Evolutionary conservation across 1,140 invertebrate genomes (phyloP).

Genomic region (Tigriopus japonicus): DNA sequence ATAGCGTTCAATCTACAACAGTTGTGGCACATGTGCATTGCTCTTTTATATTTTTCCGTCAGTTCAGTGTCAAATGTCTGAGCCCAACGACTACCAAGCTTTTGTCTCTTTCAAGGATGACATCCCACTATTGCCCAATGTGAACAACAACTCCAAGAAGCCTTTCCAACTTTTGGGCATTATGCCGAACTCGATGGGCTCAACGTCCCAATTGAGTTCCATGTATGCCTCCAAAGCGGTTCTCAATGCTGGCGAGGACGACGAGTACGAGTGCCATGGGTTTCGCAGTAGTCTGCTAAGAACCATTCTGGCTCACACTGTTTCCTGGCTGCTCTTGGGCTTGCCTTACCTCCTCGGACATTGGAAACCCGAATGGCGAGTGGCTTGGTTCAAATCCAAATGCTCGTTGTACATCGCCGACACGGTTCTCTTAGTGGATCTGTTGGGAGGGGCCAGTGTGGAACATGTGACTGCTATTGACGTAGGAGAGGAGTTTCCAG

Average conservation of each 20-base stretch:
- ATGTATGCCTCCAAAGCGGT: neutral
- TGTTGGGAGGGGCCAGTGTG: conserved; percentile 19
- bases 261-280: conserved; percentile 10
- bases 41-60: no score
- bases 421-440: conserved; percentile 19
- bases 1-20: no score
- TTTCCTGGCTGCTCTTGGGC: conserved; percentile 19
- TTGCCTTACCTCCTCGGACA: conserved; percentile 20
- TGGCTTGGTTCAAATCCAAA: conserved; percentile 18
- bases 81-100: no score
- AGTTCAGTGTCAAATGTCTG: no score
- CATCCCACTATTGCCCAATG: no score
- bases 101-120: no score
- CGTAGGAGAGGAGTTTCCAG: conserved; percentile 18
- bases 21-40: no score
- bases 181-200: no score
- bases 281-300: conserved; percentile 16
- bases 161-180: no score
- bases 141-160: no score
- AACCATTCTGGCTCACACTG: conserved; percentile 17
- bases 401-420: conserved; percentile 20
- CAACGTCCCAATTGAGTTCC: neutral
- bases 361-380: conserved; percentile 22
- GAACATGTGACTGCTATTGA: conserved; percentile 14
- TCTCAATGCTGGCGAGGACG: neutral